Evolutionary conservation across 1,140 invertebrate genomes (phyloP), one percentile per base, ranked within the genome.

Genomic region (Bathynomus jamesi): DNA sequence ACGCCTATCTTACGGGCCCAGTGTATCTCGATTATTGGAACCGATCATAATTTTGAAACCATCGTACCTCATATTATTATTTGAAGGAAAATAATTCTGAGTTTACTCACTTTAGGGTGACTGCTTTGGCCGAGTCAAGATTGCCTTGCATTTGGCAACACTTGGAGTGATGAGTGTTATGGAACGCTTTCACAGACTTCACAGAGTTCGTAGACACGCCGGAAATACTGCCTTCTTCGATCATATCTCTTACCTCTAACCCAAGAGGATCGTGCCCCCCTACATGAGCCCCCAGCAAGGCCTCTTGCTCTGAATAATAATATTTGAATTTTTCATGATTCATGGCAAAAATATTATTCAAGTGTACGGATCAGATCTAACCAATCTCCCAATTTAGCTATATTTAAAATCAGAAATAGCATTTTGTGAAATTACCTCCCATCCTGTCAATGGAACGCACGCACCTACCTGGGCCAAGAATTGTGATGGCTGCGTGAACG

Each of bases 381-480:
- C n/a, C n/a, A n/a, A n/a, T n/a, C n/a, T n/a, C n/a, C n/a, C n/a
- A n/a, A n/a, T n/a, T n/a, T n/a, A n/a, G n/a, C n/a, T n/a, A n/a
- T n/a, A n/a, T n/a, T n/a, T n/a, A n/a, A n/a, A n/a, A n/a, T n/a
- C n/a, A n/a, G n/a, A n/a, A n/a, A n/a, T n/a, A n/a, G n/a, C n/a
- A n/a, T n/a, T n/a, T n/a, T n/a, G n/a, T n/a, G n/a, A n/a, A n/a
- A n/a, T n/a, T n/a, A n/a, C n/a, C n/a, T n/a, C n/a, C n/a, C n/a
- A n/a, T n/a, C n/a, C n/a, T n/a, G n/a, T n/a, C n/a, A n/a, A n/a
- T n/a, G n/a, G n/a, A n/a, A n/a, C n/a, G n/a, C n/a, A n/a, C n/a
- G n/a, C n/a, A n/a, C n/a, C n/a, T n/a, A 91, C 90, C 92, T 78
- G 95, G 95, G 0, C 93, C 94, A 25, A 98, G 83, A 25, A 97